Evolutionary conservation across 2,888 invertebrate genomes (phyloP).

Genomic region (Bombylius major): DNA sequence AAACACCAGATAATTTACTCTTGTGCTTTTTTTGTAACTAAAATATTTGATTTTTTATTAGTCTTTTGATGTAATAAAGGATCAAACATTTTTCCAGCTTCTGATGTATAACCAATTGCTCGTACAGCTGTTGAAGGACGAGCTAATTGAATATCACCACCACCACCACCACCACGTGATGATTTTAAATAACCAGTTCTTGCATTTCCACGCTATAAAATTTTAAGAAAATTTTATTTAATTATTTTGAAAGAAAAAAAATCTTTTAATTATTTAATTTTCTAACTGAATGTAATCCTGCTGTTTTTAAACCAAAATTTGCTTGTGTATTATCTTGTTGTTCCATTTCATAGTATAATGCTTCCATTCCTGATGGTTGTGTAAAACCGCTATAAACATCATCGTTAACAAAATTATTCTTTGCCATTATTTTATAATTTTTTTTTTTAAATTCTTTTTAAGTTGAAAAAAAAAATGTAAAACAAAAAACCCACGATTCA

Average conservation of each 20-base stretch:
- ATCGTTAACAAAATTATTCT: not conserved
- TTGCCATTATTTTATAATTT: no score
- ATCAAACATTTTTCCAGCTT: slow-evolving; percentile 51
- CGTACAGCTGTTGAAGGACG: slow-evolving; percentile 95
- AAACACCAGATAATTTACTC: slow-evolving; percentile 4
- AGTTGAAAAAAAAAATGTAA: no score
- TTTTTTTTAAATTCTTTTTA: no score
- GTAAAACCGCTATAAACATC: slow-evolving; percentile 3
- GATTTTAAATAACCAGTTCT: not conserved
- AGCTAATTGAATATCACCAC: slow-evolving; percentile 31
- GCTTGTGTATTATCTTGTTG: not conserved
- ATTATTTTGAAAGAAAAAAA: not conserved
- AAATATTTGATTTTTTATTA: slow-evolving; percentile 39
- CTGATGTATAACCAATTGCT: slow-evolving; percentile 90
- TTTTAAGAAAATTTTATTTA: not conserved
- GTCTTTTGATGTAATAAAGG: slow-evolving; percentile 54
- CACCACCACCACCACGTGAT: slow-evolving; percentile 18
- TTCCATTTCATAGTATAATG: slow-evolving; percentile 1
- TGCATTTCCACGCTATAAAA: not conserved
- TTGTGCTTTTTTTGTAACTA: slow-evolving; percentile 48
- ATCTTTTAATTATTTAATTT: not conserved
- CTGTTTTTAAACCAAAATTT: not conserved
- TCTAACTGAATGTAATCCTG: not conserved
- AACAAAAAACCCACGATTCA: no score
- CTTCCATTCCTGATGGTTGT: slow-evolving; percentile 2